Evolutionary conservation across 2,797 vertebrate genomes (phyloP).

Genomic region (Darevskia mixta): DNA sequence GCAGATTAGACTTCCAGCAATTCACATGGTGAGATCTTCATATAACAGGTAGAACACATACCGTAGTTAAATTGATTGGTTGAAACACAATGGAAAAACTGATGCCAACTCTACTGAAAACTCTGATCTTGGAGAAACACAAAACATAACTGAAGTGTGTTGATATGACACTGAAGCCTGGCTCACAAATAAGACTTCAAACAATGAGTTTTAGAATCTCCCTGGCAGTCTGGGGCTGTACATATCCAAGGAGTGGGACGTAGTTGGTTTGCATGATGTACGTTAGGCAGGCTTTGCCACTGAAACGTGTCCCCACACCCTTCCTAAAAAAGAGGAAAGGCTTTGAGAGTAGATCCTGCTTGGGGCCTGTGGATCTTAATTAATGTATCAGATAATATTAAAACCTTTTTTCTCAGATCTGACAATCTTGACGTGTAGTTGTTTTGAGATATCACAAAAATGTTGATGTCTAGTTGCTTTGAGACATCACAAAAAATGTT

Average conservation of each 20-base stretch:
- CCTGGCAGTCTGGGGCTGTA: not conserved
- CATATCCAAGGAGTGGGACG: not conserved
- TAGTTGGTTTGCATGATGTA: not conserved
- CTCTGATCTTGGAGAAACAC: not conserved
- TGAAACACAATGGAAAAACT: not conserved
- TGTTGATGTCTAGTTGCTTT: not conserved
- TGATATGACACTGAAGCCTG: not conserved
- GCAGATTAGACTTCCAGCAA: not conserved
- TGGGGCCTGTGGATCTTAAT: not conserved
- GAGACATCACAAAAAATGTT: not conserved
- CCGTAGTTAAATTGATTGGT: not conserved
- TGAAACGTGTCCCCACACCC: not conserved
- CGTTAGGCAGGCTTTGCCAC: not conserved
- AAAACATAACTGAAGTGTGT: not conserved
- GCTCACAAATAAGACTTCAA: not conserved
- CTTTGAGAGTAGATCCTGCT: not conserved
- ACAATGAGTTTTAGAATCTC: not conserved
- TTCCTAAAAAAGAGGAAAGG: not conserved
- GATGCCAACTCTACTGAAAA: not conserved
- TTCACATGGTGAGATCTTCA: not conserved
- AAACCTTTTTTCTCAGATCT: too few relatives aligned
- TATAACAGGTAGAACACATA: not conserved
- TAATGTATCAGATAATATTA: not conserved
- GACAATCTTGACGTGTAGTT: not conserved
- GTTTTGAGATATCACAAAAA: not conserved